Evolutionary conservation across 2,797 vertebrate species (phyloP), one percentile per base, ranked within the genome.

Genomic region (Melanotaenia trifasciata): DNA sequence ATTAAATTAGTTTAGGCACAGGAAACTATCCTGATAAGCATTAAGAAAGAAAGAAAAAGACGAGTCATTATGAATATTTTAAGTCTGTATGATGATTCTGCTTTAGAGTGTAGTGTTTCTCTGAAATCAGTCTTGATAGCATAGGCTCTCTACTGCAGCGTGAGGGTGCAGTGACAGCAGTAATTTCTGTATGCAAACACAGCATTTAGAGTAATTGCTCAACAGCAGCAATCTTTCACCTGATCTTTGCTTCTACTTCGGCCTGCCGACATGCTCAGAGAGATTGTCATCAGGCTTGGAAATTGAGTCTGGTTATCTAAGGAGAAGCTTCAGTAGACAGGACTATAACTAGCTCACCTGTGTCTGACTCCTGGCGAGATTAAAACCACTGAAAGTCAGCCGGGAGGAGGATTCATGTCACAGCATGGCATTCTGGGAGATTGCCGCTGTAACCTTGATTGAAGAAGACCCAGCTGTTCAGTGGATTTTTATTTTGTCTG

Each of bases 401-500:
- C 83, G 59, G 10, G 40, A 0, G 67, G 30, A 30, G 67, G 65
- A 53, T 64, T 78, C 70, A 57, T 36, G 33, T n/a, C 0, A 4
- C 47, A 64, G 36, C 14, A 1, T 12, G 40, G 79, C 81, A 84
- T 85, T 85, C 78, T 89, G 84, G 84, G 83, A 86, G 59, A 86
- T 69, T 74, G 50, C 56, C 1, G 22, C 63, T 20, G 32, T 85
- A 85, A 86, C 82, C 84, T 89, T 89, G 80, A 85, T 58, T 80
- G 70, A 86, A 79, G 61, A 65, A 84, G 57, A 61, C 74, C 75
- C 70, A 84, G 82, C 80, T 89, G 87, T 79, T 83, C 20, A 1
- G 62, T n/a, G 71, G 51, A 28, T 77, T 68, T 72, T 30, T 63
- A 38, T 50, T 57, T 60, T 26, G n/a, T 58, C 13, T 50, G 67